A percentile compares a stretch with the other conserved stretches of the same genome.
phyloP scores from a whole-genome alignment of 2,888 invertebrate species.

The Coecobrya sp. region DNA sequence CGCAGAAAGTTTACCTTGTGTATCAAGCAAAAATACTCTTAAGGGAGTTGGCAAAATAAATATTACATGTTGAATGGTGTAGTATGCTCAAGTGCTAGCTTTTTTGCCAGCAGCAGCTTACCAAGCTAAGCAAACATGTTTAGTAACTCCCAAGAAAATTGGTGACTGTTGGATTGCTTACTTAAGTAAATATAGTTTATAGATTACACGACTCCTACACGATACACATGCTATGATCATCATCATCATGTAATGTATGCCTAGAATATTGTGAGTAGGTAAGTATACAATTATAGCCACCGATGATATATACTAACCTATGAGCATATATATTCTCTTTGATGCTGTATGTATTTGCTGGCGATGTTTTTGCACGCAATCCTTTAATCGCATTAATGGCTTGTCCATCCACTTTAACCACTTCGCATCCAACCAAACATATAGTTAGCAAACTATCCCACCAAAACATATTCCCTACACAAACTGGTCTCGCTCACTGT shows the following conservation, averaged over 20 bases:
- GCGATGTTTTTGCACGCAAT: conserved; percentile 83
- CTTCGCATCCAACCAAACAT: not conserved
- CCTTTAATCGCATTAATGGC: conserved; percentile 86
- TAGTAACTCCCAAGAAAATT: conserved; percentile 51
- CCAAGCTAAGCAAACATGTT: conserved; percentile 29
- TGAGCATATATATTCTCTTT: not conserved
- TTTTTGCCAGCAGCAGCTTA: conserved; percentile 34
- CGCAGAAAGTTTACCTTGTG: not conserved
- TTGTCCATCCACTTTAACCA: conserved; percentile 79
- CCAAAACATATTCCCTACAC: not conserved
- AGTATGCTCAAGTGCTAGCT: not conserved
- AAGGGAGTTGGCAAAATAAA: conserved; percentile 34
- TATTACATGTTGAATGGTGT: conserved; percentile 8
- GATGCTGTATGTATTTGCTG: conserved; percentile 1
- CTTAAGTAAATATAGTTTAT: conserved; percentile 52
- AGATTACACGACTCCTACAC: conserved; percentile 46
- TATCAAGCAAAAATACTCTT: conserved; percentile 11
- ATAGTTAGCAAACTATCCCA: not conserved
- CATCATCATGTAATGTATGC: conserved; percentile 2
- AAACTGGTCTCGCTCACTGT: not conserved
- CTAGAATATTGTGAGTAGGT: not conserved
- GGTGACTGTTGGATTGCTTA: conserved; percentile 31
- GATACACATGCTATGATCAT: conserved; percentile 24
- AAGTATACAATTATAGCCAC: not conserved
- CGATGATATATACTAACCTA: not conserved